These are phyloP conservation scores for Nothocercus nigrocapillus DNA, from an alignment of 2,113 vertebrate genomes.

Conservation along the genomic window DNA sequence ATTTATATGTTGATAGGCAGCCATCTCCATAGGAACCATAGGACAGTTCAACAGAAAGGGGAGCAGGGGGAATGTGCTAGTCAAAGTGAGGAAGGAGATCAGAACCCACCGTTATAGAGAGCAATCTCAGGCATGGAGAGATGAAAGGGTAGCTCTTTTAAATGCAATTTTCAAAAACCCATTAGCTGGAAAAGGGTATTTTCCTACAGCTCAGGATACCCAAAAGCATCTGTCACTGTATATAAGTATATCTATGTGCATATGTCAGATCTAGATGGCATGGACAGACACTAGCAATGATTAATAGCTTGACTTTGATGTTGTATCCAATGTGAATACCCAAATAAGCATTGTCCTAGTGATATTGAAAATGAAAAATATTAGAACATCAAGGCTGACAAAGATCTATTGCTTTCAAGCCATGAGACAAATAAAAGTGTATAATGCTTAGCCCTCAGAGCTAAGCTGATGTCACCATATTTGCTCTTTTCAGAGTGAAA, in stretches of 20 bases:
- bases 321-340: neutral
- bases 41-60: neutral
- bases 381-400: neutral
- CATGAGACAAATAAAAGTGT: neutral
- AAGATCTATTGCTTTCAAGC: neutral
- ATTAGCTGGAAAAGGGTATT: neutral
- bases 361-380: neutral
- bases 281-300: neutral
- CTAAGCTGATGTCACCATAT: neutral
- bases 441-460: neutral
- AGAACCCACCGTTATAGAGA: neutral
- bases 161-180: neutral
- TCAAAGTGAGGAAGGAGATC: neutral
- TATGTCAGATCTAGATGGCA: neutral
- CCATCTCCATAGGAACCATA: neutral
- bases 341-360: neutral
- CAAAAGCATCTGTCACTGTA: neutral
- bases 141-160: neutral
- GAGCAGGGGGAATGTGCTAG: neutral
- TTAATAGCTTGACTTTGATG: neutral
- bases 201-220: neutral
- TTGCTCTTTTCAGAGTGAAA: neutral
- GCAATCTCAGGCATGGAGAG: neutral
- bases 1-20: neutral
- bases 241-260: neutral